Conservation (phyloP, 2,888 invertebrate genomes). For the Ochropleura plecta region DNA sequence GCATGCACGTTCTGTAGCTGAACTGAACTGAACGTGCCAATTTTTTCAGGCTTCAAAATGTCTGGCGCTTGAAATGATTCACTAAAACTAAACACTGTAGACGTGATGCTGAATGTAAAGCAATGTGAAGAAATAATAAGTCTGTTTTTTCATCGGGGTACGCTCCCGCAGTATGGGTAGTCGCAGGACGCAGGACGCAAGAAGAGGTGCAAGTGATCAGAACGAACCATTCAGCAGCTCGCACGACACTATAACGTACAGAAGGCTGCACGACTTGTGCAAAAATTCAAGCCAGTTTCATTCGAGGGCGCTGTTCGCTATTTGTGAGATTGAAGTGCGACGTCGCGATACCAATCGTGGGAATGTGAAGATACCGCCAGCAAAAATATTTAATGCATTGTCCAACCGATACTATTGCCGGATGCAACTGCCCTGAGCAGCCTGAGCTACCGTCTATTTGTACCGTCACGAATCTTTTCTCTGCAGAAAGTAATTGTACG, state of each 20-base stretch:
- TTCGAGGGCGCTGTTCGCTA: constrained; percentile 18
- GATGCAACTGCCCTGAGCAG: constrained; percentile 1
- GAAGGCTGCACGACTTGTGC: constrained; percentile 10
- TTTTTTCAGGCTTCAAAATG: neutral
- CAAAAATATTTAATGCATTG: neutral
- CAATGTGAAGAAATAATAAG: constrained; percentile 11
- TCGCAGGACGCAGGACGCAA: neutral
- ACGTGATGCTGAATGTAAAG: neutral
- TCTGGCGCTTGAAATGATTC: neutral
- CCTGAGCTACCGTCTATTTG: constrained; percentile 11
- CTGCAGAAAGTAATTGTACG: constrained; percentile 21
- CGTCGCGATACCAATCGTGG: constrained; percentile 8
- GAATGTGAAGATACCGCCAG: neutral
- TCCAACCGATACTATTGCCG: neutral
- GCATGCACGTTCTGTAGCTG: neutral
- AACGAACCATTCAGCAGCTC: constrained; percentile 19
- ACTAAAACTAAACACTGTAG: constrained; percentile 7
- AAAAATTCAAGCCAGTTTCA: constrained; percentile 25
- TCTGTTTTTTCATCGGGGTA: constrained; percentile 2
- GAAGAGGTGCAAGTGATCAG: neutral
- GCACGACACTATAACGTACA: constrained; percentile 4
- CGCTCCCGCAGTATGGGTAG: constrained; percentile 7
- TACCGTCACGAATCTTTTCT: constrained; percentile 29
- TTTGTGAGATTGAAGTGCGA: constrained; percentile 25
- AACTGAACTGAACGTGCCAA: neutral